phyloP scores from a whole-genome alignment of 2,797 vertebrate species.

The Amniataba percoides region DNA sequence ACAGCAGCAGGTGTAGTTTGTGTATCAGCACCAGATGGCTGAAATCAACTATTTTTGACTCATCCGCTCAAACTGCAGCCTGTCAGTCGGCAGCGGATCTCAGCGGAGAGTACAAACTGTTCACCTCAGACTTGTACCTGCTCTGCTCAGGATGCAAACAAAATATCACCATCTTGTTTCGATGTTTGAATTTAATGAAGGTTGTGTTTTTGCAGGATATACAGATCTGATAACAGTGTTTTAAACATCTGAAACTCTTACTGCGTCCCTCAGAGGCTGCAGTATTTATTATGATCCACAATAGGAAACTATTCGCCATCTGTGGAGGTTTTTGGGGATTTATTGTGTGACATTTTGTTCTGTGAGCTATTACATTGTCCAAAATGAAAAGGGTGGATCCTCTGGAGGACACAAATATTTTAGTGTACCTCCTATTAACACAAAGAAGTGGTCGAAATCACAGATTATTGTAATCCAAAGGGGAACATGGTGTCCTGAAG shows the following conservation, averaged over 20 bases:
- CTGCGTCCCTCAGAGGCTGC: background rate
- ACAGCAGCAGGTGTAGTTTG: conserved; percentile 54
- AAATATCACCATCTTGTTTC: conserved; percentile 4
- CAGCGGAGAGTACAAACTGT: conserved; percentile 6
- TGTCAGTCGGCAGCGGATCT: conserved; percentile 27
- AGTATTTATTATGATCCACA: background rate
- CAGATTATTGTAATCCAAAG: background rate
- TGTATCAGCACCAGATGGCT: conserved; percentile 58
- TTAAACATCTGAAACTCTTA: background rate
- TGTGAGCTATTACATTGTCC: background rate
- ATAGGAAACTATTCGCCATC: background rate
- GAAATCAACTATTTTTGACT: conserved; percentile 49
- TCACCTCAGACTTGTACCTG: conserved; percentile 5
- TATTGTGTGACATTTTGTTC: too few species aligned
- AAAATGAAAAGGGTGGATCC: background rate
- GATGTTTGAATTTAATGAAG: conserved; percentile 4
- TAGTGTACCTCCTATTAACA: background rate
- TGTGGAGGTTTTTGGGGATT: background rate
- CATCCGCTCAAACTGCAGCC: conserved; percentile 30
- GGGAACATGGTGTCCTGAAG: background rate
- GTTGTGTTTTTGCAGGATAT: background rate
- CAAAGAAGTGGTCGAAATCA: background rate
- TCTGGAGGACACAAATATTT: background rate
- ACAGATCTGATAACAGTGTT: background rate
- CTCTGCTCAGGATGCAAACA: conserved; percentile 11